Evolutionary conservation across 1,140 invertebrate genomes (phyloP).

Genomic region (Drosophila nannoptera): DNA sequence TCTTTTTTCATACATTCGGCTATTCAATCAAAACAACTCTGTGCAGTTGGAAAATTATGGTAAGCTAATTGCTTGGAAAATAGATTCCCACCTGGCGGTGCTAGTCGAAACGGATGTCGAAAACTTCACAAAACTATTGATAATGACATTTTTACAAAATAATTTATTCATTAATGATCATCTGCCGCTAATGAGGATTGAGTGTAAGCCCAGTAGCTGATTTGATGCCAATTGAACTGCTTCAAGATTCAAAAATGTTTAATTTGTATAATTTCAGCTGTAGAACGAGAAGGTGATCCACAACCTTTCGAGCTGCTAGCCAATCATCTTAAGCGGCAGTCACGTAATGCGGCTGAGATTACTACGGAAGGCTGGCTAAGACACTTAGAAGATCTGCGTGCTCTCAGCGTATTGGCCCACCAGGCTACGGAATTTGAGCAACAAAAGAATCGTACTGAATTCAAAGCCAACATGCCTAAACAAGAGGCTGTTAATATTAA

Average conservation of each 20-base stretch:
- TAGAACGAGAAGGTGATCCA: conserved; percentile 81
- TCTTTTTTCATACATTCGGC: conserved; percentile 6
- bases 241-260: too few species aligned
- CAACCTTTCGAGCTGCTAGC: conserved; percentile 77
- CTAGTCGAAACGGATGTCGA: conserved; percentile 84
- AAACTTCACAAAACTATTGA: conserved; percentile 82
- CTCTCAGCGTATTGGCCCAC: conserved; percentile 65
- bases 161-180: conserved; percentile 83
- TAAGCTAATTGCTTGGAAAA: conserved; percentile 83
- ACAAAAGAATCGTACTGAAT: conserved; percentile 64
- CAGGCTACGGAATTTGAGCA: conserved; percentile 75
- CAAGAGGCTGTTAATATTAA: conserved; percentile 55
- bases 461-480: conserved; percentile 55
- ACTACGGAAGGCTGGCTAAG: conserved; percentile 67
- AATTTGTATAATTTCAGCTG: conserved; percentile 78
- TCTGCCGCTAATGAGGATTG: conserved; percentile 82
- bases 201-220: conserved; percentile 81
- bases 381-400: conserved; percentile 69
- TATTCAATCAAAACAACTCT: neutral
- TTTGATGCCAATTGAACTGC: neutral
- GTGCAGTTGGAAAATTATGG: conserved; percentile 84
- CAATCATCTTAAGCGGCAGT: conserved; percentile 72
- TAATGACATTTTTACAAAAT: conserved; percentile 82
- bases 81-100: conserved; percentile 82
- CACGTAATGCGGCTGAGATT: conserved; percentile 41